These are phyloP conservation scores for Drosophila bifasciata DNA, from an alignment of 1,140 invertebrate species.

Conservation along the genomic window DNA sequence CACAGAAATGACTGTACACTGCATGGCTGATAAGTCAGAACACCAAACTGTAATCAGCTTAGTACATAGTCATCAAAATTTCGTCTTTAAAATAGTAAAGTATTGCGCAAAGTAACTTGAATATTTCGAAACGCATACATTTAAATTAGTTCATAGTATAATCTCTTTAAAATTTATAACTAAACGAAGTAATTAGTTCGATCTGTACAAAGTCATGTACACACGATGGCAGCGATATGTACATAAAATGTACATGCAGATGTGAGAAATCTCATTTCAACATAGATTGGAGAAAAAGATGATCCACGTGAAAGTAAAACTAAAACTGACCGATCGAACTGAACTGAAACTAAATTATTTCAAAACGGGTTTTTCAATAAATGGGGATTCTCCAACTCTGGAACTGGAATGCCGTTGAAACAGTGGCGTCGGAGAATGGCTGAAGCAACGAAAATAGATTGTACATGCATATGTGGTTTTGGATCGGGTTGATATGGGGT, in stretches of 20 bases:
- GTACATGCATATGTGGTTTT: not conserved
- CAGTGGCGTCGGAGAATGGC: not conserved
- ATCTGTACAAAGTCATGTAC: no score
- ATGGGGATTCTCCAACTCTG: constrained; percentile 26
- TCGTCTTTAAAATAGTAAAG: no score
- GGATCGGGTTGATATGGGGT: not conserved
- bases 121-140: no score
- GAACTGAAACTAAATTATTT: no score
- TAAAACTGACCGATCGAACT: constrained; percentile 1
- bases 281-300: not conserved
- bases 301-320: constrained; percentile 5
- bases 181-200: no score
- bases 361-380: constrained; percentile 49
- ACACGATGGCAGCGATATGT: no score
- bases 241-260: no score
- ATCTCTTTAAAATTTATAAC: no score
- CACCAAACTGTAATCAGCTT: not conserved
- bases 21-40: constrained; percentile 13
- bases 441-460: not conserved
- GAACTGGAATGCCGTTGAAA: constrained; percentile 33
- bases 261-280: not conserved
- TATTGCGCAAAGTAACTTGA: no score
- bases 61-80: no score
- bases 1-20: not conserved
- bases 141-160: no score